Evolutionary conservation across 2,888 invertebrate genomes (phyloP).

Genomic region (Metopia argyrocephala): DNA sequence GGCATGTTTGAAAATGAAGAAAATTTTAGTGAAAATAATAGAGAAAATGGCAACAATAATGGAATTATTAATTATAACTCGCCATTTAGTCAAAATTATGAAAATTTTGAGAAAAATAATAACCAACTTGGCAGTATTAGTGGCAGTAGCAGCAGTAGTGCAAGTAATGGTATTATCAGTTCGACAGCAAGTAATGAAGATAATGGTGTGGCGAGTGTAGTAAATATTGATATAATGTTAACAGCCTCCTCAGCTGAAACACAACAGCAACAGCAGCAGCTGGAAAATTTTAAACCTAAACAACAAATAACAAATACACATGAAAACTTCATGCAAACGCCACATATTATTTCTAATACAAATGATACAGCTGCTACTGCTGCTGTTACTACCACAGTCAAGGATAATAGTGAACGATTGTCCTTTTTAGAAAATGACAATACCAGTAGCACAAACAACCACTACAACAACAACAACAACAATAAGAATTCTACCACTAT

Average conservation of each 20-base stretch:
- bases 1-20: slow-evolving; percentile 41
- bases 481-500: slow-evolving; percentile 35
- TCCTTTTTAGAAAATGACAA: slow-evolving; percentile 59
- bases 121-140: slow-evolving; percentile 37
- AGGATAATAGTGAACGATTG: slow-evolving; percentile 59
- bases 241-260: slow-evolving; percentile 74
- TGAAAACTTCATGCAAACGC: slow-evolving; percentile 70
- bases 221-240: slow-evolving; percentile 76
- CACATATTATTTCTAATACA: slow-evolving; percentile 59
- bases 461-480: slow-evolving; percentile 67
- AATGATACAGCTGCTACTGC: slow-evolving; percentile 17
- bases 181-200: slow-evolving; percentile 46
- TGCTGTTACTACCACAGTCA: background rate
- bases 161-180: slow-evolving; percentile 41
- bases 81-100: slow-evolving; percentile 34
- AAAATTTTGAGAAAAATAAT: slow-evolving; percentile 35
- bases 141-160: slow-evolving; percentile 48
- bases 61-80: slow-evolving; percentile 19
- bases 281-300: slow-evolving; percentile 52
- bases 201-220: slow-evolving; percentile 71
- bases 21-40: slow-evolving; percentile 38
- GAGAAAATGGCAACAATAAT: slow-evolving; percentile 44
- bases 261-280: slow-evolving; percentile 55
- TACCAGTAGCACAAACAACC: slow-evolving; percentile 68
- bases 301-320: slow-evolving; percentile 64